phyloP scores from a whole-genome alignment of 1,140 invertebrate genomes.

The Meloidogyne exigua region DNA sequence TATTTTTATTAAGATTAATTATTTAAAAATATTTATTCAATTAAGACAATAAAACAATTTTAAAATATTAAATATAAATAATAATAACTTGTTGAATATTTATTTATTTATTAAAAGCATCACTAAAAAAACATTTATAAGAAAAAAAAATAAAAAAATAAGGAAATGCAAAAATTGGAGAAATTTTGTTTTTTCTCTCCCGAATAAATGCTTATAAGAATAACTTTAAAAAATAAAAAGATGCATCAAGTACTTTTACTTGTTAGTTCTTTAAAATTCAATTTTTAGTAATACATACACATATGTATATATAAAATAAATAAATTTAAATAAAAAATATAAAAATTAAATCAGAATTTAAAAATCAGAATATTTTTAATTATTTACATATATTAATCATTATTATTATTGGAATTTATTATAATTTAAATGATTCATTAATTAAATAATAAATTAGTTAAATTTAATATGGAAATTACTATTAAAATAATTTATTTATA shows the following conservation, averaged over 20 bases:
- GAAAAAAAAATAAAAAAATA: not conserved
- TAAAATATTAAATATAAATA: too few species aligned
- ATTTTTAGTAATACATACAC: not conserved
- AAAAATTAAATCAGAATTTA: too few species aligned
- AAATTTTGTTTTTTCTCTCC: not conserved
- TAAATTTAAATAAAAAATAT: too few species aligned
- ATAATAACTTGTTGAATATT: too few species aligned
- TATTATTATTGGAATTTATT: too few species aligned
- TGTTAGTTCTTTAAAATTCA: not conserved
- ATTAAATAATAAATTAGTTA: too few species aligned
- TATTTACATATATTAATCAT: too few species aligned
- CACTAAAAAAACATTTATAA: not conserved
- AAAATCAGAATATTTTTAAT: too few species aligned
- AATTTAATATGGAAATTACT: too few species aligned
- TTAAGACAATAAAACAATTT: not conserved
- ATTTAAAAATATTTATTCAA: not conserved
- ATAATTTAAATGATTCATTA: too few species aligned
- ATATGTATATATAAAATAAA: too few species aligned
- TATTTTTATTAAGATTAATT: not conserved
- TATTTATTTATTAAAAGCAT: not conserved
- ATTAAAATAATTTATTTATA: too few species aligned
- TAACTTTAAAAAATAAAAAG: not conserved
- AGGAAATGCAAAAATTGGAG: not conserved
- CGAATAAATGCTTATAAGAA: not conserved
- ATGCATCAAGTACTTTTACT: not conserved